phyloP scores from a whole-genome alignment of 2,888 invertebrate species.

The Crossocerus cetratus region DNA sequence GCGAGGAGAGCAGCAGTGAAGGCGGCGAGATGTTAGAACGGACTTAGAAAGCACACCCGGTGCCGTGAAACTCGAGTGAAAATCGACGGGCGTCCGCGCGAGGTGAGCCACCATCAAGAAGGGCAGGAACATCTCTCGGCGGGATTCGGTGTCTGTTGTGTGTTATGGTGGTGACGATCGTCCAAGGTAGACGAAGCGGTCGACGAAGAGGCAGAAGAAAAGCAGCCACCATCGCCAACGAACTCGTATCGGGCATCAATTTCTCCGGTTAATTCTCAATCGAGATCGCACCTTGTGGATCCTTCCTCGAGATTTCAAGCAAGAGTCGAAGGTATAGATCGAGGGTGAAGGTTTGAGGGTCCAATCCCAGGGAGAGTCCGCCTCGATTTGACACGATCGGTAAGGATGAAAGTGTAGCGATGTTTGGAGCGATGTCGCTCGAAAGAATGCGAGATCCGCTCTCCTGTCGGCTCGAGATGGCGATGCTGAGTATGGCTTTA shows the following conservation, averaged over 20 bases:
- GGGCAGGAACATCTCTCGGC: constrained; percentile 7
- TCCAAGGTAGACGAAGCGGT: constrained; percentile 47
- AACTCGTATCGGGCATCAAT: background rate
- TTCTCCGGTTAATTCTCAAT: background rate
- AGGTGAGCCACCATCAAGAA: background rate
- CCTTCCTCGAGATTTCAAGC: constrained; percentile 21
- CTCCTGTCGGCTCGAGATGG: background rate
- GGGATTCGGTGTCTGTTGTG: constrained; percentile 46
- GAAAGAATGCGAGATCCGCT: background rate
- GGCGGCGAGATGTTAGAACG: background rate
- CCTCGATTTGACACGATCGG: constrained; percentile 33
- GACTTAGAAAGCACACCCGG: constrained; percentile 17
- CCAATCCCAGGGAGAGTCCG: constrained; percentile 13
- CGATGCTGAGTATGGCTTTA: background rate
- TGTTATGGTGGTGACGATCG: constrained; percentile 58
- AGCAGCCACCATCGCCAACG: background rate
- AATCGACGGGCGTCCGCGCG: constrained; percentile 7
- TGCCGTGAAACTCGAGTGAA: constrained; percentile 25
- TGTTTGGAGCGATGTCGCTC: constrained; percentile 1
- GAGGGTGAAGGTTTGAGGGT: constrained; percentile 7
- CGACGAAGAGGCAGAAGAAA: constrained; percentile 49
- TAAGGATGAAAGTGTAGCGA: constrained; percentile 27
- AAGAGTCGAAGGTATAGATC: constrained; percentile 34
- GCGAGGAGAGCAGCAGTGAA: background rate
- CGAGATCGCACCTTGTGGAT: background rate